phyloP scores from a whole-genome alignment of 2,113 vertebrate species.

The Glaucomys volans region DNA sequence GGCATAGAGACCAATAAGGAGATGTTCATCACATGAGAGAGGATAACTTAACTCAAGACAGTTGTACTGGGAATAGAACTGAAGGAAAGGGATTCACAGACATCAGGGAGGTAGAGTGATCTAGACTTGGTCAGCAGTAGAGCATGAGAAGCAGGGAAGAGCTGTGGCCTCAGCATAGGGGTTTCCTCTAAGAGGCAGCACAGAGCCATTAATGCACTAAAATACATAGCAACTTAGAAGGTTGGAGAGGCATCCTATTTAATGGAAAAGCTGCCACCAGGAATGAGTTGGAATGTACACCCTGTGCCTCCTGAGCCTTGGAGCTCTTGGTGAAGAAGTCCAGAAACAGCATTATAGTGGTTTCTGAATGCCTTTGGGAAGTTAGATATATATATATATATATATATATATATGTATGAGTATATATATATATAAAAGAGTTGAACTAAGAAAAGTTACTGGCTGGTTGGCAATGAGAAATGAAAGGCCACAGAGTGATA shows the following conservation, averaged over 20 bases:
- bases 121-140: background rate
- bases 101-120: background rate
- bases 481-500: background rate
- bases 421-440: background rate
- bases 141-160: background rate
- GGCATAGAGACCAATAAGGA: background rate
- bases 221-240: background rate
- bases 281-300: background rate
- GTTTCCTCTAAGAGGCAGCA: background rate
- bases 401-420: too few species aligned
- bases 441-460: background rate
- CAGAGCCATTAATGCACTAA: background rate
- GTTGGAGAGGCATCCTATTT: background rate
- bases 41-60: background rate
- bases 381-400: background rate
- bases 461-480: background rate
- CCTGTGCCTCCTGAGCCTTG: background rate
- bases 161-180: background rate
- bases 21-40: background rate
- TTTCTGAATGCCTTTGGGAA: slow-evolving; percentile 9
- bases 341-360: background rate
- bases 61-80: background rate
- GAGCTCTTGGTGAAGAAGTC: background rate
- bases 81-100: background rate
- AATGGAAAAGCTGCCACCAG: background rate